Base-by-base conservation (phyloP, 2,888 invertebrate genomes). In the Drosophila formosana region DNA sequence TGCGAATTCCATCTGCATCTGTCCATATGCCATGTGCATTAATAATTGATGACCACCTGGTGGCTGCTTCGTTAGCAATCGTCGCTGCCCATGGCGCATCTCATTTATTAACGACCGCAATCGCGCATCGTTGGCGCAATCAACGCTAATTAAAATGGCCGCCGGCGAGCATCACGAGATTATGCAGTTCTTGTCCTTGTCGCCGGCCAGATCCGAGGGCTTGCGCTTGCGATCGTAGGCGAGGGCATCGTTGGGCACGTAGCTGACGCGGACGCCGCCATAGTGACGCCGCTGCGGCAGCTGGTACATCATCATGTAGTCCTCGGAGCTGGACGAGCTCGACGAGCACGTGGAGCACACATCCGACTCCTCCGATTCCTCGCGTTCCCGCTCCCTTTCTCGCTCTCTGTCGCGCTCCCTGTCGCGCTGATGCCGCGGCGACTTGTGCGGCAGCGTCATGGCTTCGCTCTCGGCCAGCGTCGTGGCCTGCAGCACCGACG, bases 331-430 rank as follows among this genome's bases (percentile, higher is more conserved):
- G 51, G 95, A 95, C 0, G 97, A 97, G 45, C 95, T 95, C 0
- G 97, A 97, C 0, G 97, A 97, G 77, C 98, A 98, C 11, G 98
- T 98, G 43, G 98, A 98, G 92, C 98, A 98, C 89, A 96, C 95
- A 90, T 97, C 96, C 78, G 95, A 95, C 8, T 95, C 94, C 88
- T 96, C 96, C 5, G 95, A 95, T 55, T 91, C 92, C n/a, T 91
- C 91, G 32, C 79, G 68, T 2, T 75, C 80, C 6, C 83, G 43
- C 66, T 80, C 77, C 0, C 67, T 41, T 0, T 77, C 71, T 0
- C 60, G 47, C 0, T 72, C 82, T 0, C 72, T 51, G 0, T 72
- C 82, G 0, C 72, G 30, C 1, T 79, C 82, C 9, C 80, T 37
- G 0, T 84, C 84, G 4, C 79, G 61, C 23, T 85, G 71, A 71